Evolutionary conservation across 2,797 vertebrate species (phyloP).

Genomic region (Chanos chanos): DNA sequence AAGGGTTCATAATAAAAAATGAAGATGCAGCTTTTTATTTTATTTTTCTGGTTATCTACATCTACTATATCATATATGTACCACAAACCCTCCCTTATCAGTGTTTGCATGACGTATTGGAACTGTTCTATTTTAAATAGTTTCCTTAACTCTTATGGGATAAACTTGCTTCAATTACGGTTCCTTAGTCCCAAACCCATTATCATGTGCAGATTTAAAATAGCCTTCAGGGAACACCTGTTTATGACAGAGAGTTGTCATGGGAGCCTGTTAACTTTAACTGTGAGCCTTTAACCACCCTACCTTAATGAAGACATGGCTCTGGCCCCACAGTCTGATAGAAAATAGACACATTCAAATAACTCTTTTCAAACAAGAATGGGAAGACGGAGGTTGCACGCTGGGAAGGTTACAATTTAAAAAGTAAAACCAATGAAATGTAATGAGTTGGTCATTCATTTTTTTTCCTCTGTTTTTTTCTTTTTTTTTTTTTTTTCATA

Average conservation of each 20-base stretch:
- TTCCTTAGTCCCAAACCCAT: slow-evolving; percentile 52
- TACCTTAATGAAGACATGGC: slow-evolving; percentile 42
- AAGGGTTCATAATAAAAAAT: no score
- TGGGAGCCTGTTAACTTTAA: slow-evolving; percentile 61
- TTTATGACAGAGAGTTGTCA: slow-evolving; percentile 56
- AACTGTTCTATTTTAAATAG: slow-evolving; percentile 44
- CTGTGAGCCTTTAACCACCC: slow-evolving; percentile 41
- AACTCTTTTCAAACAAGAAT: not conserved
- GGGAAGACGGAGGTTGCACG: no score
- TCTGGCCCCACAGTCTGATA: slow-evolving; percentile 28
- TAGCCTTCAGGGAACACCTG: slow-evolving; percentile 60
- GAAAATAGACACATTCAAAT: slow-evolving; percentile 16
- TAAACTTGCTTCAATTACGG: slow-evolving; percentile 51
- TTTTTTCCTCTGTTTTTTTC: no score
- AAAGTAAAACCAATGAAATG: no score
- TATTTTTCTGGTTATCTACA: no score
- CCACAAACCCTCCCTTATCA: slow-evolving; percentile 23
- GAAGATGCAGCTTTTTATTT: no score
- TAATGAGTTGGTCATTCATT: no score
- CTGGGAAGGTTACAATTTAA: no score
- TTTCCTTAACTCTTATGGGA: slow-evolving; percentile 41
- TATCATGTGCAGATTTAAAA: slow-evolving; percentile 53
- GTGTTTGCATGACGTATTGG: slow-evolving; percentile 41
- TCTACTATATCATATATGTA: no score
- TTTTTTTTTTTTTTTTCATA: no score